Evolutionary conservation across 2,113 vertebrate genomes (phyloP).

Genomic region (Abramis brama): DNA sequence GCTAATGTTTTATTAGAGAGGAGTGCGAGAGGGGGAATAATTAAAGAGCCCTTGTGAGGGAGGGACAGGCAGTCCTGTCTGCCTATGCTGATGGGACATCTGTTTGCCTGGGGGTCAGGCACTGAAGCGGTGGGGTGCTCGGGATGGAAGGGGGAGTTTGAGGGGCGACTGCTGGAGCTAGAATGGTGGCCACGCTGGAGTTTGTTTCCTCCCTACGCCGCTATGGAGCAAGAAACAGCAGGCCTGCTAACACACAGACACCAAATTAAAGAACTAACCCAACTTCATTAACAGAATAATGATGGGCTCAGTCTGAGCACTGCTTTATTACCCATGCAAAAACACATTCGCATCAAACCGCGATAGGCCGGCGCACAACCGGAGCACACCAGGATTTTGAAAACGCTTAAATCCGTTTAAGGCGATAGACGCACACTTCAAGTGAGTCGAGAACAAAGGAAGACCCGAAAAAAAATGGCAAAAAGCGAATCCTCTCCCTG

Average conservation of each 20-base stretch:
- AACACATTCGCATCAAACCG: constrained; percentile 46
- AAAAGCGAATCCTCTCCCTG: constrained; percentile 59
- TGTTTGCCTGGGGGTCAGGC: constrained; percentile 72
- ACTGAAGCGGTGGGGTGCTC: constrained; percentile 48
- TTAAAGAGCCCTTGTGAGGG: constrained; percentile 63
- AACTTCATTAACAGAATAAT: constrained; percentile 62
- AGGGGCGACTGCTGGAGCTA: constrained; percentile 47
- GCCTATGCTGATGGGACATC: constrained; percentile 69
- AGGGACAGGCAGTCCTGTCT: constrained; percentile 48
- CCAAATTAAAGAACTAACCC: constrained; percentile 68
- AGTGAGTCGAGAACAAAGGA: constrained; percentile 37
- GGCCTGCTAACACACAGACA: constrained; percentile 57
- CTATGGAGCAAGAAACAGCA: constrained; percentile 64
- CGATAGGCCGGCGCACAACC: constrained; percentile 21
- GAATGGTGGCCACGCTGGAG: constrained; percentile 57
- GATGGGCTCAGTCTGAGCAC: constrained; percentile 54
- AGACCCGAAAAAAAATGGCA: constrained; percentile 1
- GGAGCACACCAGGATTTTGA: constrained; percentile 9
- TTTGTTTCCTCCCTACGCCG: constrained; percentile 57
- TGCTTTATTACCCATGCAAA: constrained; percentile 58
- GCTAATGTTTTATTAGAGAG: constrained; percentile 66
- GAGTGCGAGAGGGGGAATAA: constrained; percentile 58
- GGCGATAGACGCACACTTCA: constrained; percentile 24
- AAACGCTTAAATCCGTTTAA: constrained; percentile 24
- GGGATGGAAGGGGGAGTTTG: constrained; percentile 44